These are phyloP conservation scores for Platycheirus albimanus DNA, from an alignment of 2,888 invertebrate species.

Conservation along the genomic window DNA sequence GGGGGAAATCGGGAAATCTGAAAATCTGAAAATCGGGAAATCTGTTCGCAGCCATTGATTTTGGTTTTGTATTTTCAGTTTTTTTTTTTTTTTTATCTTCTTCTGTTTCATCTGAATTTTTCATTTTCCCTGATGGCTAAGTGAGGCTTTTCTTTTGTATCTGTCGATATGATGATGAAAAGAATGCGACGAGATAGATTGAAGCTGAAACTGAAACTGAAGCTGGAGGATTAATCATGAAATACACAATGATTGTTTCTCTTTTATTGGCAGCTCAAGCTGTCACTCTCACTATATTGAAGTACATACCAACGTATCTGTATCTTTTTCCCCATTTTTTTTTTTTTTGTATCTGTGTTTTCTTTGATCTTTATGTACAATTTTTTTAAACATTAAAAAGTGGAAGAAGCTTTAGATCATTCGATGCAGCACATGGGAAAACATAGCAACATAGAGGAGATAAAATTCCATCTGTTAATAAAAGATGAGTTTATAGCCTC, in stretches of 20 bases:
- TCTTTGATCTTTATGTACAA: conserved; percentile 41
- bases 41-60: conserved; percentile 48
- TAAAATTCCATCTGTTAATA: conserved; percentile 49
- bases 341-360: conserved; percentile 17
- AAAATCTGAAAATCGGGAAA: too few relatives aligned
- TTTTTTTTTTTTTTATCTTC: not conserved
- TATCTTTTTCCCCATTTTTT: conserved; percentile 9
- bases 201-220: too few relatives aligned
- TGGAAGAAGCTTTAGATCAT: conserved; percentile 14
- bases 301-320: too few relatives aligned
- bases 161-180: not conserved
- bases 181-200: too few relatives aligned
- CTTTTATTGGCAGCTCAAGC: conserved; percentile 38
- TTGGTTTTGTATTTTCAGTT: not conserved
- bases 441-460: not conserved
- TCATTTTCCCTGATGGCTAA: conserved; percentile 29
- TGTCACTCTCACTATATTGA: conserved; percentile 10
- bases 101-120: conserved; percentile 5
- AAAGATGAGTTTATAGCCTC: conserved; percentile 46
- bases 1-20: too few relatives aligned
- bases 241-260: conserved; percentile 46
- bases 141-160: conserved; percentile 13
- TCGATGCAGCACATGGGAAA: conserved; percentile 2
- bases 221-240: conserved; percentile 44
- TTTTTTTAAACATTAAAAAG: conserved; percentile 18